phyloP scores from a whole-genome alignment of 2,113 vertebrate genomes.

The Petaurus breviceps region DNA sequence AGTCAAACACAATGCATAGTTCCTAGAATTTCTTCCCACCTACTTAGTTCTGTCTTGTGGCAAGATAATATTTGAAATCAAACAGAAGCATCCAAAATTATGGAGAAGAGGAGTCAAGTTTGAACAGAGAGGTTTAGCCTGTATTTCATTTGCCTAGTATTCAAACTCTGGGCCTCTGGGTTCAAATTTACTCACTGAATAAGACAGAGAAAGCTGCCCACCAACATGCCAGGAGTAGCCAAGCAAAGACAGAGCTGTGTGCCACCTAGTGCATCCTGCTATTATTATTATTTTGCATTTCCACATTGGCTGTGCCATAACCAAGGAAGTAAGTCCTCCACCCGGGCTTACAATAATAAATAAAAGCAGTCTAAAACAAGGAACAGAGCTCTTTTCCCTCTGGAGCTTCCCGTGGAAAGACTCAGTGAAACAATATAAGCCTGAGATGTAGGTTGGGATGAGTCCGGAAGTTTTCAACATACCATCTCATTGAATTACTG shows the following conservation, averaged over 20 bases:
- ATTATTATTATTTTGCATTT: slow-evolving; percentile 65
- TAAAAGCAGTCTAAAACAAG: slow-evolving; percentile 70
- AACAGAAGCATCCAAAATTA: not conserved
- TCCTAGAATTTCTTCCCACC: not conserved
- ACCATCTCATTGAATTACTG: accelerated
- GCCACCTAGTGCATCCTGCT: slow-evolving; percentile 52
- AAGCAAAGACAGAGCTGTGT: slow-evolving; percentile 48
- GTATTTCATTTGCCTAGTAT: not conserved
- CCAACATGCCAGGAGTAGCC: slow-evolving; percentile 23
- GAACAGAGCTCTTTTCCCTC: not conserved
- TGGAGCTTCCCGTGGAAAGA: slow-evolving; percentile 35
- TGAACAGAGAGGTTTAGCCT: not conserved
- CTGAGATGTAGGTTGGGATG: slow-evolving; percentile 32
- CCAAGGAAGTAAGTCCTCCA: slow-evolving; percentile 69
- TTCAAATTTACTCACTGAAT: slow-evolving; percentile 28
- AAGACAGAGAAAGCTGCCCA: slow-evolving; percentile 48
- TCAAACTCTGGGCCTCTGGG: not conserved
- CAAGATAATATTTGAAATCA: not conserved
- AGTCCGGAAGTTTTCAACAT: slow-evolving; percentile 59
- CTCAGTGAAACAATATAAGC: slow-evolving; percentile 47
- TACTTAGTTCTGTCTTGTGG: not conserved
- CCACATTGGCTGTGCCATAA: slow-evolving; percentile 44
- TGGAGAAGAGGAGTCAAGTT: not conserved
- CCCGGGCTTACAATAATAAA: slow-evolving; percentile 72
- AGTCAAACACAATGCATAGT: not conserved